Evolutionary conservation across 2,888 invertebrate genomes (phyloP).

Genomic region (Eupsilia transversa): DNA sequence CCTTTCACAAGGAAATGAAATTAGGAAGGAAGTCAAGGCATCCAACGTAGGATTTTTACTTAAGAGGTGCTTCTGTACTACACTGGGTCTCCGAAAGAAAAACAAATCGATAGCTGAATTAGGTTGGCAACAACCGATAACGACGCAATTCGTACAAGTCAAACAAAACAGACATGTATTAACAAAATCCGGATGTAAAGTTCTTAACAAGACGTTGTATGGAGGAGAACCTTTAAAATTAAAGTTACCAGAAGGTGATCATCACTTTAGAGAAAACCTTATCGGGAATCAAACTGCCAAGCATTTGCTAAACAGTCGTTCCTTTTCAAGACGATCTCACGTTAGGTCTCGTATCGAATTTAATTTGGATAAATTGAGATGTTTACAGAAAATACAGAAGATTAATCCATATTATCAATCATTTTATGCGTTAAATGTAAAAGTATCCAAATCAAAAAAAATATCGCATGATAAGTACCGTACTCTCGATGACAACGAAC

Average conservation of each 20-base stretch:
- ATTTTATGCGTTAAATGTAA: conserved; percentile 54
- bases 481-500: conserved; percentile 15
- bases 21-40: conserved; percentile 17
- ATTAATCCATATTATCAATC: conserved; percentile 50
- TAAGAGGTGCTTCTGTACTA: conserved; percentile 51
- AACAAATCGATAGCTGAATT: conserved; percentile 4
- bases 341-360: conserved; percentile 34
- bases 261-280: conserved; percentile 2
- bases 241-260: conserved; percentile 16
- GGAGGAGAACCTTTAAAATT: conserved; percentile 8
- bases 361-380: conserved; percentile 36
- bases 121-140: conserved; percentile 23
- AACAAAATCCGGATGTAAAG: not conserved
- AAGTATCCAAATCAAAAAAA: conserved; percentile 24
- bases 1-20: conserved; percentile 15
- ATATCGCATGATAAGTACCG: not conserved
- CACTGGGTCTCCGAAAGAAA: conserved; percentile 42
- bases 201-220: conserved; percentile 7
- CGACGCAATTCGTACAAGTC: conserved; percentile 37
- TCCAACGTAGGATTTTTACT: conserved; percentile 35
- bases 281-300: not conserved
- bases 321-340: conserved; percentile 11
- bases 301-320: not conserved
- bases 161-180: not conserved
- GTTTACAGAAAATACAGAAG: conserved; percentile 21